Base-by-base conservation (phyloP, 2,888 invertebrate genomes). In the Hybos culiciformis region DNA sequence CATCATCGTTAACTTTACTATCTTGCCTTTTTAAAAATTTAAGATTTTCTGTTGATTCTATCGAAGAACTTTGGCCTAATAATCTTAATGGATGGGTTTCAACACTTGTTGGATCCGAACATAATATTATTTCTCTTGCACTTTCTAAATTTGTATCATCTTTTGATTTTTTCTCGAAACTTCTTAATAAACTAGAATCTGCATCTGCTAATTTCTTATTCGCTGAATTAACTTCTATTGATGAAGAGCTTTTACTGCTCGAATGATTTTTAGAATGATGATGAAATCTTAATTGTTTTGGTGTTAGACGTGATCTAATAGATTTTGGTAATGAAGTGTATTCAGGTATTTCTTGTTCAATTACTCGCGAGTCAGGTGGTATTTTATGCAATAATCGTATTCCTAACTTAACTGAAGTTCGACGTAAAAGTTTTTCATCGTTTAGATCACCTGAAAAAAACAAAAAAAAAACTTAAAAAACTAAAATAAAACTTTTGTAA, bases 401-500 rank as follows among this genome's bases (percentile, higher is more conserved):
- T 37, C 84, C 83, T 80, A 87, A 83, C 38, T 81, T 74, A 19
- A 87, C 83, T 8, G 78, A 78, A 47, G 78, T 78, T 44, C 82
- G 74, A 24, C 81, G 72, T 31, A 82, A 80, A 14, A 82, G 69
- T 61, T 83, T 83, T 58, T 85, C 84, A 54, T 86, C 85, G 0
- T 78, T 74, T 47, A 78, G 69, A 47, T 85, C 83, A 24, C 82
- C 86, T 86, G 32, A 20, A 42, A 37, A 19, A 14, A 9, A 18
- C 7, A 17, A 21, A 3, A 37, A 26, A 37, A 12, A 21, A 2
- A 14, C n/a, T n/a, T n/a, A n/a, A n/a, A n/a, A n/a, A n/a, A n/a
- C n/a, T n/a, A n/a, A n/a, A n/a, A n/a, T n/a, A n/a, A n/a, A n/a
- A n/a, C n/a, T n/a, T n/a, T n/a, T n/a, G n/a, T n/a, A n/a, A n/a